phyloP scores from a whole-genome alignment of 2,888 invertebrate species.

The Thumatha senex region DNA sequence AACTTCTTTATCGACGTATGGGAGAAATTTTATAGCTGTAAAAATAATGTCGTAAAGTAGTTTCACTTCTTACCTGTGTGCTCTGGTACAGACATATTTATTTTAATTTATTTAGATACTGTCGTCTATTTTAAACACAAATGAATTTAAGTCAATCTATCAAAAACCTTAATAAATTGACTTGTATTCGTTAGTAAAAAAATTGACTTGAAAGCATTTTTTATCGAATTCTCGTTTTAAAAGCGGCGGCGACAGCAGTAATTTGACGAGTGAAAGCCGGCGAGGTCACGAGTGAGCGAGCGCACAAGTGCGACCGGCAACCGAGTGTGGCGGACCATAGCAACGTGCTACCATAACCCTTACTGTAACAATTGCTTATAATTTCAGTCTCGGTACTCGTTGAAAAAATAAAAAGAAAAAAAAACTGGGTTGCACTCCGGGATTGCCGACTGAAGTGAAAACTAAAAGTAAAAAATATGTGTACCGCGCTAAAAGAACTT shows the following conservation, averaged over 20 bases:
- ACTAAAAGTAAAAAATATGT: no score
- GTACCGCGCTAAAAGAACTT: no score
- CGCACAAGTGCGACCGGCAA: constrained; percentile 3
- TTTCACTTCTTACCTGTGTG: no score
- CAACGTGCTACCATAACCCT: constrained; percentile 8
- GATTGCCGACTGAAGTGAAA: no score
- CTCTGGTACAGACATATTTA: no score
- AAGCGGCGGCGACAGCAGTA: constrained; percentile 30
- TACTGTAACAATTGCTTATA: constrained; percentile 27
- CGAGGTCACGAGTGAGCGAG: constrained; percentile 39
- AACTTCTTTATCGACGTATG: no score
- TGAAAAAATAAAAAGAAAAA: not conserved
- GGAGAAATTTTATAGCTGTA: no score
- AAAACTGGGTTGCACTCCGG: not conserved
- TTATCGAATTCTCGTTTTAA: constrained; percentile 16
- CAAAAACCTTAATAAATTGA: not conserved
- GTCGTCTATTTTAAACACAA: no score
- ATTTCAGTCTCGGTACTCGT: constrained; percentile 13
- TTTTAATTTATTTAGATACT: no score
- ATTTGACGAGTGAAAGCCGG: constrained; percentile 41
- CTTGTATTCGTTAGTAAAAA: constrained; percentile 17
- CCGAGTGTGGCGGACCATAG: constrained; percentile 3
- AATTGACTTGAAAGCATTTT: constrained; percentile 27
- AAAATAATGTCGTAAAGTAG: no score
- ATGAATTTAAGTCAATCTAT: constrained; percentile 3